Evolutionary conservation across 1,140 invertebrate species (phyloP).

Genomic region (Achroia grisella): DNA sequence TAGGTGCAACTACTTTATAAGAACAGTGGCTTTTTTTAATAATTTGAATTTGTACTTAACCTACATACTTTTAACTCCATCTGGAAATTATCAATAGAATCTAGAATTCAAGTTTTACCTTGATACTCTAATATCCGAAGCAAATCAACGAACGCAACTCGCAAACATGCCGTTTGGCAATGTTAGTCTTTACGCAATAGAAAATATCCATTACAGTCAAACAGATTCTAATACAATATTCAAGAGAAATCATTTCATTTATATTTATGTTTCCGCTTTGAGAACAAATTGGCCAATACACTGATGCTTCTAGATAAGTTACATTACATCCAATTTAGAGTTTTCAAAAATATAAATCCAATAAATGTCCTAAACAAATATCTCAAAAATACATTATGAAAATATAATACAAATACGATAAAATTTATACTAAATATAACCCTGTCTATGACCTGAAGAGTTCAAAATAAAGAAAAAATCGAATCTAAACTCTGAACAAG

Average conservation of each 20-base stretch:
- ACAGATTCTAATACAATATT: background rate
- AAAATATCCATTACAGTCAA: slow-evolving; percentile 5
- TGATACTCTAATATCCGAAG: slow-evolving; percentile 17
- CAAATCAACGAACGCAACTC: slow-evolving; percentile 5
- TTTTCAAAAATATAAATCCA: slow-evolving; percentile 71
- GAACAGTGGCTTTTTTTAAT: slow-evolving; percentile 70
- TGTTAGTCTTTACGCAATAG: background rate
- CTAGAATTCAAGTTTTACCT: slow-evolving; percentile 39
- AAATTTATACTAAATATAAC: slow-evolving; percentile 74
- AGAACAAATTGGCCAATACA: slow-evolving; percentile 36
- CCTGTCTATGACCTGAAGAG: slow-evolving; percentile 73
- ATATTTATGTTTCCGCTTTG: slow-evolving; percentile 2
- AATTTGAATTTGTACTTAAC: slow-evolving; percentile 73
- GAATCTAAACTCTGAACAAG: slow-evolving; percentile 62
- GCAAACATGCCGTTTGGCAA: background rate
- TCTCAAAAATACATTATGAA: slow-evolving; percentile 73
- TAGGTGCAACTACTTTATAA: slow-evolving; percentile 72
- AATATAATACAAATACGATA: slow-evolving; percentile 73
- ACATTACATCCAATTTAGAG: slow-evolving; percentile 58
- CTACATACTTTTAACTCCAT: slow-evolving; percentile 58
- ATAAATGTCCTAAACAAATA: slow-evolving; percentile 70
- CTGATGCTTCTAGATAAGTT: slow-evolving; percentile 58
- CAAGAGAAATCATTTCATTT: background rate
- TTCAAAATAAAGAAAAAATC: slow-evolving; percentile 54
- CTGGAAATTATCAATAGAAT: slow-evolving; percentile 45